phyloP scores from a whole-genome alignment of 37 sponge, comb jelly and placozoan species.

The Lycopodina hypogea region DNA sequence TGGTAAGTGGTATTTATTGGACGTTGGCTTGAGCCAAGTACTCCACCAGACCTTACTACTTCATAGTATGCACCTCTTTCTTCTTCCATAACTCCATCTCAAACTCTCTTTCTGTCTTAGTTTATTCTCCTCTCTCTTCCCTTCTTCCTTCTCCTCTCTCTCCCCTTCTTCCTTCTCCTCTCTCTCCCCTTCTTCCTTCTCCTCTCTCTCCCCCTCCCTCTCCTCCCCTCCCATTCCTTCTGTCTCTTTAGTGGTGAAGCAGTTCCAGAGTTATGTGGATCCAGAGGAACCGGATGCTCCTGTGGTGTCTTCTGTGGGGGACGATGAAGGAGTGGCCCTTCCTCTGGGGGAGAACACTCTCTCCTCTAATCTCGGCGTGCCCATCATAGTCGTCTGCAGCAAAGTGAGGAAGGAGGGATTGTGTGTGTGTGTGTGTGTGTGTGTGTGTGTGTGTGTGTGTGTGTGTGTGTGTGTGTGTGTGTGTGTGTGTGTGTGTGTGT shows the following conservation, averaged over 20 bases:
- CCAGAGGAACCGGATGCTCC: slow-evolving; percentile 48
- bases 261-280: slow-evolving; percentile 74
- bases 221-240: no score
- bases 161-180: no score
- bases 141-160: no score
- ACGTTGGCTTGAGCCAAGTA: no score
- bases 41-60: no score
- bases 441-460: slow-evolving; percentile 29
- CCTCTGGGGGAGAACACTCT: slow-evolving; percentile 88
- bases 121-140: no score
- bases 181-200: no score
- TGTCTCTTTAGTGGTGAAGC: slow-evolving; percentile 50
- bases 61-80: no score
- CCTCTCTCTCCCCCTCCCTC: no score
- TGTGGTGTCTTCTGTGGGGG: slow-evolving; percentile 19
- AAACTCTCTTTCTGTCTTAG: not conserved
- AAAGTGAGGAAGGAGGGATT: slow-evolving; percentile 64
- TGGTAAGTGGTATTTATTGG: no score
- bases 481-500: slow-evolving; percentile 22
- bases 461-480: slow-evolving; percentile 19
- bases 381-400: slow-evolving; percentile 85
- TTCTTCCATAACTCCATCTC: no score
- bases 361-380: slow-evolving; percentile 87
- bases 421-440: no score
- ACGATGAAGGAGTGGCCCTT: slow-evolving; percentile 63